Evolutionary conservation across 2,113 vertebrate species (phyloP).

Genomic region (Phainopepla nitens): DNA sequence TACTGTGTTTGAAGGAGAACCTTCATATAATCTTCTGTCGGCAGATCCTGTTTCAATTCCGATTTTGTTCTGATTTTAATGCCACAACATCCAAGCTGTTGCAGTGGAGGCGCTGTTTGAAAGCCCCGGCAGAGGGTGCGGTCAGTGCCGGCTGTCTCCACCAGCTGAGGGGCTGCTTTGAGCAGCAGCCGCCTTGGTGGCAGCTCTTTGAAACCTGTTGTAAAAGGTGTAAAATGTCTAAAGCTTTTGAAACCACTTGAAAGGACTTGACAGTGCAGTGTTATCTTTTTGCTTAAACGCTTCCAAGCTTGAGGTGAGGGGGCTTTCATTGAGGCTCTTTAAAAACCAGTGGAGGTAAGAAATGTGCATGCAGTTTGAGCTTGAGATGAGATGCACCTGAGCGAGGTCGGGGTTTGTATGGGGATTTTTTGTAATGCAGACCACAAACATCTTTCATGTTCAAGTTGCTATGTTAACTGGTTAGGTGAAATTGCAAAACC

Average conservation of each 20-base stretch:
- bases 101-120: background rate
- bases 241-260: background rate
- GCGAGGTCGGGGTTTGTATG: background rate
- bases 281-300: background rate
- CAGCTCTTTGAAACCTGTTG: background rate
- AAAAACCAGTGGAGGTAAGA: background rate
- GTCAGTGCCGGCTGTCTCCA: background rate
- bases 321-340: background rate
- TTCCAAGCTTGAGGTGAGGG: background rate
- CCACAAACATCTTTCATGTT: background rate
- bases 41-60: background rate
- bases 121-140: background rate
- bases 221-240: background rate
- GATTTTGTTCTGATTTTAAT: background rate
- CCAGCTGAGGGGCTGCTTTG: background rate
- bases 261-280: background rate
- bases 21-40: background rate
- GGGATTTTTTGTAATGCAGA: background rate
- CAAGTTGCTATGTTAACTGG: background rate
- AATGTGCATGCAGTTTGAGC: background rate
- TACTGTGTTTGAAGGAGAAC: background rate
- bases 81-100: background rate
- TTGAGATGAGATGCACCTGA: background rate
- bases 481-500: background rate
- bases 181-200: background rate